These are phyloP conservation scores for Dreissena rostriformis DNA, from an alignment of 1,140 invertebrate genomes.

Conservation along the genomic window DNA sequence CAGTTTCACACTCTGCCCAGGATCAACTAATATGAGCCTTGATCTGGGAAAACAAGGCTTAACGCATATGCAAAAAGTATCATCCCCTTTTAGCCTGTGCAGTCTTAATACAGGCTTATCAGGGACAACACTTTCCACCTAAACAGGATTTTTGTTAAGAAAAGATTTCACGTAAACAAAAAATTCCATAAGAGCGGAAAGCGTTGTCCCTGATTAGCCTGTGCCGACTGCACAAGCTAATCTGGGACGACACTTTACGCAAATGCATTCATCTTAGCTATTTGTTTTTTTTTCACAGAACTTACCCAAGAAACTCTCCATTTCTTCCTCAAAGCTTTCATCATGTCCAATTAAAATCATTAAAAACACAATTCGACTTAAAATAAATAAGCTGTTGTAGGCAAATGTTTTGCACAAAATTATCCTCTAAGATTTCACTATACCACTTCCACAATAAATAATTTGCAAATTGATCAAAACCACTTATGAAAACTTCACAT, in stretches of 20 bases:
- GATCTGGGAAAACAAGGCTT: no score
- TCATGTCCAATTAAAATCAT: neutral
- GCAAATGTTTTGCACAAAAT: constrained; percentile 1
- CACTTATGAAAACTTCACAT: neutral
- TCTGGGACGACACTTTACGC: neutral
- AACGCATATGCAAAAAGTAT: no score
- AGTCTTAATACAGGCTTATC: no score
- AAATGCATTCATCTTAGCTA: neutral
- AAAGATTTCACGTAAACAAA: neutral
- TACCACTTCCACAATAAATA: neutral
- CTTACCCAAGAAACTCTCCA: constrained; percentile 50
- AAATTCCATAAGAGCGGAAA: neutral
- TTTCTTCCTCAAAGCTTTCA: constrained; percentile 52
- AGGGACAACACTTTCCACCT: no score
- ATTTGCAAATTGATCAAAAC: neutral
- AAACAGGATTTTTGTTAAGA: neutral
- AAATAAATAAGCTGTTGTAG: neutral
- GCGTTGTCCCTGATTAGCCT: neutral
- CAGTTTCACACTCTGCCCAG: no score
- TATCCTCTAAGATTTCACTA: neutral
- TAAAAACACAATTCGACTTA: neutral
- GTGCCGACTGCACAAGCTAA: no score
- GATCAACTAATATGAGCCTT: no score
- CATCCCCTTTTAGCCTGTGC: no score
- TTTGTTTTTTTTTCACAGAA: neutral